Base-by-base conservation (phyloP, 2,888 invertebrate genomes). In the Leptura quadrifasciata region DNA sequence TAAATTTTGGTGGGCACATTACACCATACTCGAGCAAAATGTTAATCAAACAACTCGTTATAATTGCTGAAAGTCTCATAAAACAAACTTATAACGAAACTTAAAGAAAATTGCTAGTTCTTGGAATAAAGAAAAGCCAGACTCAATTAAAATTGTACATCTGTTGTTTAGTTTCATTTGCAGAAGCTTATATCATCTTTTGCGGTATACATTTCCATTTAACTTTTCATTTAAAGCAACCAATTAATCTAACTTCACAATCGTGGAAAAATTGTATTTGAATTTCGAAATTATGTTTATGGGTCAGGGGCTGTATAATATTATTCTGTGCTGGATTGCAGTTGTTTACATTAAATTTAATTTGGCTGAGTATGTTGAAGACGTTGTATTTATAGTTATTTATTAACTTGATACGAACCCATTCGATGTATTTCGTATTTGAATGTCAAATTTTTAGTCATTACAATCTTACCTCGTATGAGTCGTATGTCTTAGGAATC, bases 261-360 rank as follows among this genome's bases (percentile, higher is more conserved):
- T 27, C 8, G 60, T 31, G 31, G 31, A 31, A 17, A 61, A 61
- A 61, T 2, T 9, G 17, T 5, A 18, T 61, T 17, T 61, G 52
- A 67, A 39, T 47, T 67, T 54, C n/a, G 67, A 54, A 67, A 47
- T 24, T 52, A 24, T 67, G 54, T 67, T 67, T 67, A 17, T 52
- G 21, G 67, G 67, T 67, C 67, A 67, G 9, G 67, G 54, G n/a
- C 58, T 58, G 24, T 58, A 15, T 24, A 58, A 12, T 12, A n/a
- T 58, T 21, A 24, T 18, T 12, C 15, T 57, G 10, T 18, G 57
- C 10, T 21, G n/a, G 27, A 21, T 58, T 15, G 24, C 24, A 58
- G 24, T 47, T 47, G 47, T 47, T 47, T 27, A 47, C 47, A 47
- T 47, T 47, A 15, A 47, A 47, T 47, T 47, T 47, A n/a, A 47